phyloP scores from a whole-genome alignment of 2,797 vertebrate species.

The Sardinella longiceps region DNA sequence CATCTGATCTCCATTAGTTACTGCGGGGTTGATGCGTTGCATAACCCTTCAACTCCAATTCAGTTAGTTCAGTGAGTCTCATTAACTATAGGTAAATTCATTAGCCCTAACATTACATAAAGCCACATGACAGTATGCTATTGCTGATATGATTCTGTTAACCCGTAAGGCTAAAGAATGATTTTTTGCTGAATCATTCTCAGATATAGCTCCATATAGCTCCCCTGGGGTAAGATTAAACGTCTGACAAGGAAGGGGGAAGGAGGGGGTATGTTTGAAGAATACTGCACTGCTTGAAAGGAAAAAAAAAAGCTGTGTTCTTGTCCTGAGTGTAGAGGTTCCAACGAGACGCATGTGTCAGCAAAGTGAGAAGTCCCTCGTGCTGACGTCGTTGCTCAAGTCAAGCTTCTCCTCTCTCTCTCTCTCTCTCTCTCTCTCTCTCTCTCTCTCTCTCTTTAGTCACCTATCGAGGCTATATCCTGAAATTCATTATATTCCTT shows the following conservation, averaged over 20 bases:
- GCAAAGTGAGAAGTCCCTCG: background rate
- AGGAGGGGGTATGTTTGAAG: background rate
- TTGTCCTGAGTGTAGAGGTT: background rate
- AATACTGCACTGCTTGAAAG: background rate
- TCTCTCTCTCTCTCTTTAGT: too few species aligned
- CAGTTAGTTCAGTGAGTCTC: background rate
- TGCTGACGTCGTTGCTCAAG: background rate
- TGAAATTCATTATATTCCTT: background rate
- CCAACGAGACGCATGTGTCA: background rate
- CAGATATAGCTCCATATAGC: background rate
- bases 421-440: too few species aligned
- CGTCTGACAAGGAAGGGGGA: background rate
- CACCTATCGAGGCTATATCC: background rate
- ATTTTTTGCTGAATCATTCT: conserved; percentile 19
- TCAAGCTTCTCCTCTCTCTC: background rate
- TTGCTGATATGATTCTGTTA: background rate
- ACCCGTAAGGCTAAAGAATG: background rate
- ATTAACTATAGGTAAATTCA: background rate
- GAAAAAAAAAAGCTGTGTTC: background rate
- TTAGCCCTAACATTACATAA: background rate
- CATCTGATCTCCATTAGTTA: background rate
- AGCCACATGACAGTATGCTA: background rate
- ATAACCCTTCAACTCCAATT: background rate
- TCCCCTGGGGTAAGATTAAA: background rate
- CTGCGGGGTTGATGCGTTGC: background rate